Base-by-base conservation (phyloP, 2,888 invertebrate species). In the Tortricodes alternella region DNA sequence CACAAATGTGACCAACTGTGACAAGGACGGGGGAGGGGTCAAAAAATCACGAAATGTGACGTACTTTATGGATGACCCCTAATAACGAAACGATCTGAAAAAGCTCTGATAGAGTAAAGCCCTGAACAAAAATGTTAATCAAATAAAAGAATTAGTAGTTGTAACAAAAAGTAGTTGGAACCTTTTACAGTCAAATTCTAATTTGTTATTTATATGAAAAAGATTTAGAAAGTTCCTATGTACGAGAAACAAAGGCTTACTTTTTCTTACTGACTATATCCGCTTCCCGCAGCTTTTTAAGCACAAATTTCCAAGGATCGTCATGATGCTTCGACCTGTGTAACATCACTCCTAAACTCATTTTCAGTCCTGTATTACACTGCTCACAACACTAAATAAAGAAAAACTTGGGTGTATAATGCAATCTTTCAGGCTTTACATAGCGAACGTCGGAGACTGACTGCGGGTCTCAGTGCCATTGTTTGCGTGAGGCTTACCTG, bases 261-360 rank as follows among this genome's bases (percentile, higher is more conserved):
- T 83, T 83, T 71, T 66, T 79, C 51, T 71, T 74, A 61, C 80
- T 81, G 21, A 89, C 74, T 59, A 89, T 78, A 60, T 88, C 83
- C 53, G 77, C 79, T 38, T 89, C 84, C 61, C 89, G 85, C 21
- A 90, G 71, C 61, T 80, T 87, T 62, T 76, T 84, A 53, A 74
- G 88, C 50, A 90, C 76, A 62, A 82, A 86, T 60, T 66, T 83
- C 90, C 90, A 90, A 1, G 84, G 84, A 62, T 89, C 89, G 7
- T 78, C 71, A 9, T 71, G 64, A 4, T 59, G 52, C 62, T 68
- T 71, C 49, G 62, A 66, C 48, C 76, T 55, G 3, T 55, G 39
- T 21, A 55, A 35, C 34, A 39, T 55, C 27, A 29, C 41, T 43
- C 15, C 41, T 34, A 43, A 41, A 53, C 53, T 73, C 83, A 80